Conservation (phyloP, 2,113 vertebrate species). For the Xyliphius kryptos region DNA sequence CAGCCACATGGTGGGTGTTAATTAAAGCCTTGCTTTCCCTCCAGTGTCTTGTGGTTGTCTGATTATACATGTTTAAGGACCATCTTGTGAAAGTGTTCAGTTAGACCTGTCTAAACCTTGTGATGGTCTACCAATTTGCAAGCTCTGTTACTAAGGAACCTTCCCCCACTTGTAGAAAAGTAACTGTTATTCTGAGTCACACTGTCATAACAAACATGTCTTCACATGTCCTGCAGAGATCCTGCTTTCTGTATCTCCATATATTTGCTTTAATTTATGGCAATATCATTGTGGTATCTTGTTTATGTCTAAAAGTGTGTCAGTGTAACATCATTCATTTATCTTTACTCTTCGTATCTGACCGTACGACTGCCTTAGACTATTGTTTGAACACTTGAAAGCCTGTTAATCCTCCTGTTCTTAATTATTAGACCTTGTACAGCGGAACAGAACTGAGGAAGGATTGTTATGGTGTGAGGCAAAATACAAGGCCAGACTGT, state of each 20-base stretch:
- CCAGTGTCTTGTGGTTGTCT: neutral
- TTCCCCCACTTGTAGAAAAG: slow-evolving; percentile 7
- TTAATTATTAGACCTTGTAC: no score
- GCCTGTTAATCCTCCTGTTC: no score
- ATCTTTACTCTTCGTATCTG: no score
- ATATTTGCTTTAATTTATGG: neutral
- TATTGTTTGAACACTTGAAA: neutral
- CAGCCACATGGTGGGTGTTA: neutral
- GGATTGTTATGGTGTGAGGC: neutral
- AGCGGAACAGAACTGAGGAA: no score
- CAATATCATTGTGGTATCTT: no score
- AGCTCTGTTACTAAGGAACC: slow-evolving; percentile 1
- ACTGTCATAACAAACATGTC: slow-evolving; percentile 1
- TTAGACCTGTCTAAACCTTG: slow-evolving; percentile 7
- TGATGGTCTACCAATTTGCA: neutral
- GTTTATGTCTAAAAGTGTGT: no score
- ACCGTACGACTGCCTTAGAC: neutral
- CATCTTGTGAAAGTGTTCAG: neutral
- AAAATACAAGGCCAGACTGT: slow-evolving; percentile 1
- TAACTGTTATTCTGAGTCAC: slow-evolving; percentile 17
- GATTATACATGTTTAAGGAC: neutral
- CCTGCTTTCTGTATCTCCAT: neutral
- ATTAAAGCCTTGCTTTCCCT: neutral
- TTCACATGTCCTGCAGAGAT: slow-evolving; percentile 1
- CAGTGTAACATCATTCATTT: no score